A percentile compares a stretch with the other conserved stretches of the same genome.
phyloP scores from a whole-genome alignment of 2,888 invertebrate genomes.

The Notodonta ziczac region DNA sequence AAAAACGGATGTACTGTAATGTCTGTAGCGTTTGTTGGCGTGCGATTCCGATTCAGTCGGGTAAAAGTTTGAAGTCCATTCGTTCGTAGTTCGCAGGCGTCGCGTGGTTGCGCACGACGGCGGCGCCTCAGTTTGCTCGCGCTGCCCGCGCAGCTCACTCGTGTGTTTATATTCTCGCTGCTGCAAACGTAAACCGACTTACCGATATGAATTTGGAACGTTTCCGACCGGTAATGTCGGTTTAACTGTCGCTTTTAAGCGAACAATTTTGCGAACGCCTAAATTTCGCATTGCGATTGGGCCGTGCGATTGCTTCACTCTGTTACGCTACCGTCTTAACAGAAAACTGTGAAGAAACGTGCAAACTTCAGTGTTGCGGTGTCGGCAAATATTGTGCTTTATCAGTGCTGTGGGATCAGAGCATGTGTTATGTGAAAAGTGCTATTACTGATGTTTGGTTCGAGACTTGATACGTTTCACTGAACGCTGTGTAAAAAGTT shows the following conservation, averaged over 20 bases:
- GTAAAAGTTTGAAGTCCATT: conserved; percentile 80
- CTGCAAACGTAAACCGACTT: conserved; percentile 48
- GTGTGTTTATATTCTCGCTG: conserved; percentile 55
- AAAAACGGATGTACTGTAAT: conserved; percentile 40
- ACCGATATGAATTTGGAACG: conserved; percentile 75
- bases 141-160: conserved; percentile 80
- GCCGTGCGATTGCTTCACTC: conserved; percentile 72
- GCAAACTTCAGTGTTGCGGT: conserved; percentile 69
- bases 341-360: conserved; percentile 78
- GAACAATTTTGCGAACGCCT: conserved; percentile 63
- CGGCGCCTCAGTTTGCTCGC: conserved; percentile 77
- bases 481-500: conserved; percentile 71
- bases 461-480: conserved; percentile 69
- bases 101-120: conserved; percentile 66
- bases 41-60: conserved; percentile 65
- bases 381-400: conserved; percentile 69
- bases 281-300: conserved; percentile 78
- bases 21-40: conserved; percentile 40
- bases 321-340: conserved; percentile 71
- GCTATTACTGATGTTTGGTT: conserved; percentile 66
- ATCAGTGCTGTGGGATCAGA: conserved; percentile 74
- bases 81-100: conserved; percentile 54
- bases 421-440: conserved; percentile 76
- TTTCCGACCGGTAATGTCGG: conserved; percentile 77
- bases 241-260: conserved; percentile 74